Evolutionary conservation across 2,113 vertebrate genomes (phyloP).

Genomic region (Phrynosoma blainvillii): DNA sequence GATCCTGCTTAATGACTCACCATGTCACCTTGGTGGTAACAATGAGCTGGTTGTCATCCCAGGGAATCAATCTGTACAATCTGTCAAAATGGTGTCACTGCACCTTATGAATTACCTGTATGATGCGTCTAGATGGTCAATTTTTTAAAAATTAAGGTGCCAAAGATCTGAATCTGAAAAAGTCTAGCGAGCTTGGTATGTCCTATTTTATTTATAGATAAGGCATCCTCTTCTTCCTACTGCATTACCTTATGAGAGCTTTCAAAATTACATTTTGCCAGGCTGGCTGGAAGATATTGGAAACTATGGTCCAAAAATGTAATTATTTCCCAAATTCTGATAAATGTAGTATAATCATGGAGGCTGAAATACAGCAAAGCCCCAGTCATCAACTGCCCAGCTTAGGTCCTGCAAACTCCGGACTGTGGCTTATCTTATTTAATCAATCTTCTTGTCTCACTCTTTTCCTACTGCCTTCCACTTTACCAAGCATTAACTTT

Average conservation of each 20-base stretch:
- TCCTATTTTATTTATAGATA: neutral
- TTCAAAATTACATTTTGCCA: no score
- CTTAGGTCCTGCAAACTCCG: no score
- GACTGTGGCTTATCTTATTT: no score
- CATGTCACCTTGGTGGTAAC: neutral
- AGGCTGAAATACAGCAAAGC: neutral
- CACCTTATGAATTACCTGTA: neutral
- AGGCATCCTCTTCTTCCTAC: conserved; percentile 48
- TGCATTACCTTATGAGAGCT: neutral
- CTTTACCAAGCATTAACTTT: no score
- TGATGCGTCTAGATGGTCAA: no score
- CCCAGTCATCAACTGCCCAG: no score
- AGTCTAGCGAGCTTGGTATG: rapidly evolving
- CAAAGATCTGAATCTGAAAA: neutral
- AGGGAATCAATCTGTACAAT: neutral
- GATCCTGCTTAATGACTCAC: neutral
- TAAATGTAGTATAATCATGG: conserved; percentile 17
- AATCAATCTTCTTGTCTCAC: no score
- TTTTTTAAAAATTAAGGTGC: neutral
- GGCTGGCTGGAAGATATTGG: no score
- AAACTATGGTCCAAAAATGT: no score
- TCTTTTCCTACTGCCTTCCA: no score
- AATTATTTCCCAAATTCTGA: no score
- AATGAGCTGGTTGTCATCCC: neutral
- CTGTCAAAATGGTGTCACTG: neutral